These are phyloP conservation scores for Tichodroma muraria DNA, from an alignment of 2,113 vertebrate species.

Conservation along the genomic window DNA sequence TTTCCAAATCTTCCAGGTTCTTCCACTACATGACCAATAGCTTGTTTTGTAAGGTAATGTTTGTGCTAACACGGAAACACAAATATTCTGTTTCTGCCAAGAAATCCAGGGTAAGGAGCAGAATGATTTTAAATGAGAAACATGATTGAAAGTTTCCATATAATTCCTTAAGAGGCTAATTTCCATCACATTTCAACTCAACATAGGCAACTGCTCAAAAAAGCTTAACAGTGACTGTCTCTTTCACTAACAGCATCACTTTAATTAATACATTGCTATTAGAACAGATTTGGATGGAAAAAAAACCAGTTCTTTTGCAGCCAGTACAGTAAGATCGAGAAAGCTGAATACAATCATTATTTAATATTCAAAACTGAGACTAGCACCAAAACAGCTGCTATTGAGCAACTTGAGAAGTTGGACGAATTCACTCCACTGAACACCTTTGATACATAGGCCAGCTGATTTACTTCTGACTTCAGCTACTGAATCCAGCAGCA, in stretches of 20 bases:
- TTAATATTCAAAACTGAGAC: background rate
- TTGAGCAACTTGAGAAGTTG: background rate
- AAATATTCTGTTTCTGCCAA: background rate
- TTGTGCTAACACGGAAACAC: background rate
- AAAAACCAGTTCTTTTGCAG: background rate
- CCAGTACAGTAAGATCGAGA: background rate
- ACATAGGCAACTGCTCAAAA: background rate
- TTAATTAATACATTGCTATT: background rate
- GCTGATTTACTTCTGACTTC: background rate
- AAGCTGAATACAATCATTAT: background rate
- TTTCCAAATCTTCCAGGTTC: background rate
- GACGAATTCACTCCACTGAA: background rate
- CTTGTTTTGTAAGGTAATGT: background rate
- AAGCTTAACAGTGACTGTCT: background rate
- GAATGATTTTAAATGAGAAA: background rate
- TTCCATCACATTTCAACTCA: background rate
- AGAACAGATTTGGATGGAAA: background rate
- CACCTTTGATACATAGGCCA: background rate
- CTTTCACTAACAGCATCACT: background rate
- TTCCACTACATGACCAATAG: background rate
- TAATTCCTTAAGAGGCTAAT: background rate
- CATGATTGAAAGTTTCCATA: background rate
- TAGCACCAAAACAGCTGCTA: background rate
- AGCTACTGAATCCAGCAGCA: background rate
- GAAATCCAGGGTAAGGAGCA: background rate